Conservation (phyloP, 2,888 invertebrate species). For the Yponomeuta malinellus region DNA sequence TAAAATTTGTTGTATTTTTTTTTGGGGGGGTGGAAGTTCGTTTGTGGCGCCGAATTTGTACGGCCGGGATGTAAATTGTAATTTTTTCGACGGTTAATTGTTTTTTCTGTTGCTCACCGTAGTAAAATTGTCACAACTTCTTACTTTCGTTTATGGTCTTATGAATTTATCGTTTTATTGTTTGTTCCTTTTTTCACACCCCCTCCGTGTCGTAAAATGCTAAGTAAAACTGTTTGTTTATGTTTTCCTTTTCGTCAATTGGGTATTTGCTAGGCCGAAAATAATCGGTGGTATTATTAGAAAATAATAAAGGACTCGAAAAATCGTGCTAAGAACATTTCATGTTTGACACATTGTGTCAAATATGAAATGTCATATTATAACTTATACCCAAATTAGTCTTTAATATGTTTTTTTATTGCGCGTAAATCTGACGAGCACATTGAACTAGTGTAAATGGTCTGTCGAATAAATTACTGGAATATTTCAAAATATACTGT, state of each 20-base stretch:
- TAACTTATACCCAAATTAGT: no score
- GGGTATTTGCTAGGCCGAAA: no score
- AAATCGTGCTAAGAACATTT: no score
- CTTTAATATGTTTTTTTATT: no score
- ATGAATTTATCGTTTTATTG: neutral
- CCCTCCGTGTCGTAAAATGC: neutral
- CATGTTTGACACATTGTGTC: no score
- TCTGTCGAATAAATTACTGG: no score
- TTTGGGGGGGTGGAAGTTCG: constrained; percentile 41
- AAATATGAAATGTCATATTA: no score
- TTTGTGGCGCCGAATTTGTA: constrained; percentile 29
- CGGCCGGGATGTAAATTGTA: neutral
- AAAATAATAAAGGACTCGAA: no score
- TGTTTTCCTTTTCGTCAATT: neutral
- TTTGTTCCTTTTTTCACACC: neutral
- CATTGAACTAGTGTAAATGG: no score
- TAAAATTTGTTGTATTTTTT: constrained; percentile 43
- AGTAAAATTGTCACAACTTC: neutral
- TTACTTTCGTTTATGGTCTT: neutral
- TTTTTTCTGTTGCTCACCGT: neutral
- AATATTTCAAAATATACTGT: no score
- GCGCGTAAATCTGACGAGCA: no score
- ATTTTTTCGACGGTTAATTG: neutral
- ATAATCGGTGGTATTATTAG: no score
- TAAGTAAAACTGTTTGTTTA: neutral